Base-by-base conservation (phyloP, 2,888 invertebrate species). In the Drosophila eohydei region DNA sequence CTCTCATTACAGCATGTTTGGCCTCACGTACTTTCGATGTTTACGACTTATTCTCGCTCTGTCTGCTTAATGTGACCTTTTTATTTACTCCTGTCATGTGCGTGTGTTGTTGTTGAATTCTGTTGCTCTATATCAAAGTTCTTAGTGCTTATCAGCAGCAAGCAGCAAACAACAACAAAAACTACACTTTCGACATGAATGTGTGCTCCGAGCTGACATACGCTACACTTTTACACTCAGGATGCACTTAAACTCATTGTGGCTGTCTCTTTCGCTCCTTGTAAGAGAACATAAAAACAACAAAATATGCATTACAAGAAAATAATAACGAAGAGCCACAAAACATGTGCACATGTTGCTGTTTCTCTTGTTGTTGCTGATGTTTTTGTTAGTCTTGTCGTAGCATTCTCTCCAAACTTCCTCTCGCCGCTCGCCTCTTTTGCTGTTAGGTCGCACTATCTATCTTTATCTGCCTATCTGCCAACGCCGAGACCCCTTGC, bases 401-500 rank as follows among this genome's bases (percentile, higher is more conserved):
- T 55, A 43, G 40, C 44, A 51, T 51, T 7, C 30, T 52, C 34
- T 38, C 38, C 58, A 28, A 16, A 41, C 51, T 16, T 3, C 5
- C 8, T 2, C 50, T 38, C 16, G 30, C 50, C n/a, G 8, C 21
- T 32, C 36, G 40, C 50, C 36, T 21, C 60, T 2, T 21, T 56
- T 43, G 34, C 32, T 12, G 40, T n/a, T 40, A n/a, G 30, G 26
- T 16, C 58, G 34, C 34, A 64, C 55, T 68, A 56, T 68, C 68
- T 74, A 74, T 69, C 74, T 74, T 78, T 78, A 73, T 68, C 78
- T 78, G 55, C 30, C 43, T 60, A 73, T 50, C 68, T 63, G 69
- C 34, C 64, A 69, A 60, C 80, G 50, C 68, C 52, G 69, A 69
- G 80, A 82, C 80, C 82, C 80, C 82, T 80, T 81, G 80, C 80